phyloP scores from a whole-genome alignment of 2,797 vertebrate genomes.

The Clarias pachynema region DNA sequence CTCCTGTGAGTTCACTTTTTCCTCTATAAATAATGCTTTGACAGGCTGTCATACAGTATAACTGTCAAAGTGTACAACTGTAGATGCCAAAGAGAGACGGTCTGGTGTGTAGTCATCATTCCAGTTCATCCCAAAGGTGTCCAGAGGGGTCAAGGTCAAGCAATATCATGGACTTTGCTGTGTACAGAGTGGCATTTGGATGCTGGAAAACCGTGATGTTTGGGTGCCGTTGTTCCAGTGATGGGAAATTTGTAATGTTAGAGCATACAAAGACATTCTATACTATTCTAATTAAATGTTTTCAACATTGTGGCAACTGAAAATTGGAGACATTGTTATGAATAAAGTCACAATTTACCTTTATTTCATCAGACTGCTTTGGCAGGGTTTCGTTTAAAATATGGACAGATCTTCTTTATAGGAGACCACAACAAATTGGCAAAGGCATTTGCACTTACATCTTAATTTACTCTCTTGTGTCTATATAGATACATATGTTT shows the following conservation, averaged over 20 bases:
- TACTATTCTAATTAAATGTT: background rate
- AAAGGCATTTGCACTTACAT: background rate
- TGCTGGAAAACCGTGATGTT: background rate
- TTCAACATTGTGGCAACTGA: background rate
- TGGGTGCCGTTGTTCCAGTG: background rate
- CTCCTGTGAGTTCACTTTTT: constrained; percentile 77
- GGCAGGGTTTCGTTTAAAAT: background rate
- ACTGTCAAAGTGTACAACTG: background rate
- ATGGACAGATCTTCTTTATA: background rate
- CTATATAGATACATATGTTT: background rate
- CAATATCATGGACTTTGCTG: background rate
- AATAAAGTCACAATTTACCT: background rate
- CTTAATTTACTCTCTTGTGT: background rate
- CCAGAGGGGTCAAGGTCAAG: background rate
- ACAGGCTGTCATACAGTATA: background rate
- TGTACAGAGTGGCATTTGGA: background rate
- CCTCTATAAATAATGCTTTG: background rate
- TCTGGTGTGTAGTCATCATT: background rate
- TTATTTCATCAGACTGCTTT: background rate
- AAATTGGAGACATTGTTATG: background rate
- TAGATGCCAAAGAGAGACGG: too few relatives aligned
- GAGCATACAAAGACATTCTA: background rate
- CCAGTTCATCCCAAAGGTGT: constrained; percentile 7
- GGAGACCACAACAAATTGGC: background rate
- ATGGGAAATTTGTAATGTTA: background rate